phyloP scores from a whole-genome alignment of 2,888 invertebrate species.

The Agonum fuliginosum region DNA sequence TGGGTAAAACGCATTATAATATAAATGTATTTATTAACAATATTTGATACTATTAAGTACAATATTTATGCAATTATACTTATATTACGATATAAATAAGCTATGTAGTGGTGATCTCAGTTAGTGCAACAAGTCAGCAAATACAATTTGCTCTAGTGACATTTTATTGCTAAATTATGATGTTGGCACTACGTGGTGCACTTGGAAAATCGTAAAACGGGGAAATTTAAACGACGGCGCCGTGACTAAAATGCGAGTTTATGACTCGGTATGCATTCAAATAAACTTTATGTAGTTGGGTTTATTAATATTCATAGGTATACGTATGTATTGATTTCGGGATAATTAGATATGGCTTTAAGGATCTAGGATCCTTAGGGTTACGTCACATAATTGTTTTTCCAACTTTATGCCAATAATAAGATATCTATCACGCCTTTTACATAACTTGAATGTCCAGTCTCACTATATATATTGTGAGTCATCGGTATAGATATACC shows the following conservation, averaged over 20 bases:
- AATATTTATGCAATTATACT: too few species aligned
- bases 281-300: not conserved
- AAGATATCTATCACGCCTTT: too few species aligned
- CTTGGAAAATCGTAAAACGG: conserved; percentile 26
- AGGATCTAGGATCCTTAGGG: too few species aligned
- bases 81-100: too few species aligned
- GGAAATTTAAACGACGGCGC: conserved; percentile 13
- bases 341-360: too few species aligned
- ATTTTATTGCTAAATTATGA: conserved; percentile 31
- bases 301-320: conserved; percentile 26
- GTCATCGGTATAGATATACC: too few species aligned
- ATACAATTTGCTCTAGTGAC: conserved; percentile 33
- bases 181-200: conserved; percentile 23
- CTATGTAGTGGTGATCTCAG: not conserved
- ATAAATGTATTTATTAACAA: conserved; percentile 5
- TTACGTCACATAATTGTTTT: too few species aligned
- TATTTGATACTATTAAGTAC: too few species aligned
- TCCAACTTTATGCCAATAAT: too few species aligned
- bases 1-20: conserved; percentile 32
- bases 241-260: not conserved
- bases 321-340: too few species aligned
- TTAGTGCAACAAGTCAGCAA: conserved; percentile 13
- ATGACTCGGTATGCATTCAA: not conserved
- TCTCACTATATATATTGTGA: too few species aligned
- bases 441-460: too few species aligned